Percentiles rank a stretch among this genome's conserved stretches.
Evolutionary conservation across 2,888 invertebrate genomes (phyloP).

Genomic region (Andrena hattorfiana): DNA sequence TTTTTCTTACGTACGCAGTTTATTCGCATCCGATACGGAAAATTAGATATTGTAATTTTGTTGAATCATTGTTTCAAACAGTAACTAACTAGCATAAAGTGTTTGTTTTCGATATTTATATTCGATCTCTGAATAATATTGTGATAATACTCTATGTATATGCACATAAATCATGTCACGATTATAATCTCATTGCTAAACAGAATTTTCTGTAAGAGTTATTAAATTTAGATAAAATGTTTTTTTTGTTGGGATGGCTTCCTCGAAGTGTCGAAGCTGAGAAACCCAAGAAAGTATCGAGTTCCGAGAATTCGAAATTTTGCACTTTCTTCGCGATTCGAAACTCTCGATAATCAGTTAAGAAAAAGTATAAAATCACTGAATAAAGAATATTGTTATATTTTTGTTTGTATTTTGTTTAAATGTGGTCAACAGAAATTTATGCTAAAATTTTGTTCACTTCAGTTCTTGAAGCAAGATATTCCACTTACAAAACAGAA

Average conservation of each 20-base stretch:
- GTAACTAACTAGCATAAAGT: neutral
- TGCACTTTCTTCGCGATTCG: too few relatives aligned
- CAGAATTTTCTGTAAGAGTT: constrained; percentile 10
- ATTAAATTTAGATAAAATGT: constrained; percentile 39
- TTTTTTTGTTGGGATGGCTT: neutral
- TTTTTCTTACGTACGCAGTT: neutral
- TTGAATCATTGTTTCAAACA: neutral
- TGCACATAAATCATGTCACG: neutral
- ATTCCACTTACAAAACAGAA: too few relatives aligned
- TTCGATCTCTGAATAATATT: constrained; percentile 12
- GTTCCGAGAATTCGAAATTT: too few relatives aligned
- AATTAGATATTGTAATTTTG: neutral
- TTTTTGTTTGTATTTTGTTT: too few relatives aligned
- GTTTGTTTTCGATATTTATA: neutral
- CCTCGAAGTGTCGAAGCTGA: too few relatives aligned
- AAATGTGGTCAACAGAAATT: too few relatives aligned
- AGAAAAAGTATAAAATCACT: too few relatives aligned
- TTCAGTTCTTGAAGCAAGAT: too few relatives aligned
- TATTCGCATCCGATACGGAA: neutral
- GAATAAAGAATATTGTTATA: too few relatives aligned
- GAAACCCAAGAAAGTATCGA: too few relatives aligned
- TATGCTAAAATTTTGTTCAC: too few relatives aligned
- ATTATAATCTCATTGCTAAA: constrained; percentile 17
- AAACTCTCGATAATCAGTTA: too few relatives aligned
- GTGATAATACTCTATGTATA: constrained; percentile 10